Conservation (phyloP, 2,888 invertebrate species). For the Ametastegia equiseti region DNA sequence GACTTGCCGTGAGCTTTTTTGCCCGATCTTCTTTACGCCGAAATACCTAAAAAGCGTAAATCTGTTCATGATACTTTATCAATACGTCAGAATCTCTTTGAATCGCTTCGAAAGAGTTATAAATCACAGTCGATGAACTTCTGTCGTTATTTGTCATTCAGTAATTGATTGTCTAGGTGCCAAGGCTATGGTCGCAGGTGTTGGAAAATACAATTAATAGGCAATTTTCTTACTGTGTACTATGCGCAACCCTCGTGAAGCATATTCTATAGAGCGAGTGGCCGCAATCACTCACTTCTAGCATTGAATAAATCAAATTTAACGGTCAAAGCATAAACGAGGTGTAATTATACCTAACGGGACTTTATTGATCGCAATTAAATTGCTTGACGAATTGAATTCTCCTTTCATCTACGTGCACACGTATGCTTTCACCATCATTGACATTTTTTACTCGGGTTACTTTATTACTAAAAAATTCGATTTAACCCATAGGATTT, state of each 20-base stretch:
- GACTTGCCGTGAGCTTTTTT: no score
- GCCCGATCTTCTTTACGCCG: no score
- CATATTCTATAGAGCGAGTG: background rate
- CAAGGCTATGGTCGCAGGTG: background rate
- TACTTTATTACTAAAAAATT: background rate
- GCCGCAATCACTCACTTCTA: slow-evolving; percentile 21
- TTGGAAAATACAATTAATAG: background rate
- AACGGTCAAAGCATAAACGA: slow-evolving; percentile 9
- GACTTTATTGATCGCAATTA: slow-evolving; percentile 36
- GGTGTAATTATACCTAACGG: slow-evolving; percentile 31
- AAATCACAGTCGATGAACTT: no score
- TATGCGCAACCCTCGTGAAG: background rate
- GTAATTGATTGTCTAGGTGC: background rate
- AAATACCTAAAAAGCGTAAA: no score
- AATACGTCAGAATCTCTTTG: no score
- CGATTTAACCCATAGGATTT: background rate
- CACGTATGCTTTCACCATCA: background rate
- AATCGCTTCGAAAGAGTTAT: no score
- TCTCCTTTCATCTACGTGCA: no score
- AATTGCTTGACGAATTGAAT: background rate
- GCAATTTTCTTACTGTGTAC: background rate
- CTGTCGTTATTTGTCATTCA: background rate
- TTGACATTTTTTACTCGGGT: background rate
- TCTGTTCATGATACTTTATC: no score
- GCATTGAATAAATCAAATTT: slow-evolving; percentile 37